Evolutionary conservation across 2,888 invertebrate species (phyloP), one percentile per base, ranked within the genome.

Genomic region (Acanthosoma haemorrhoidale): DNA sequence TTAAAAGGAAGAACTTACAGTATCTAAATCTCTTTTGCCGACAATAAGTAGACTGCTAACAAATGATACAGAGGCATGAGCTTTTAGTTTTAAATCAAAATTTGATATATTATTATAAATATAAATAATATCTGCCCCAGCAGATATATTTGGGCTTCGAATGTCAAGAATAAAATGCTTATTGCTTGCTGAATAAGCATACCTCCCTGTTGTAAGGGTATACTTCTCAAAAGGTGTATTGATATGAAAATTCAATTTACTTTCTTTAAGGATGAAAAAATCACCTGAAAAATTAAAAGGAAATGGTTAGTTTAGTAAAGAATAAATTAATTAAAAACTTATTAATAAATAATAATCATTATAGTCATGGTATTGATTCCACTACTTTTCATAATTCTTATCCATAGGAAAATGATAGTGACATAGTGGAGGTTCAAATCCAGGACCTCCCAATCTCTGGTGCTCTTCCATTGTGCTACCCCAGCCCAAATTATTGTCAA

Each of bases 141-240:
- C 79, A 4, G 87, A 87, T n/a, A 87, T 85, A 21, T 84, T 83
- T 0, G 89, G 87, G 0, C 88, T 87, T 57, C 85, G 83, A 0
- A 92, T 80, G 81, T 89, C 86, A 0, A 91, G 90, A 0, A 91
- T 89, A 0, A 90, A 80, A 78, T 91, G 90, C 59, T 85, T 82
- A 64, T 88, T 84, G 4, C 83, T 82, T 74, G 91, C 90, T 2
- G 88, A 86, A 69, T 91, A 84, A 0, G 90, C 90, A 75, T 91
- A 87, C 2, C 88, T 81, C 0, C 88, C 90, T 0, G 84, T 84
- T 18, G 89, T 82, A 13, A 83, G 84, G 0, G 85, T 82, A 76
- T 87, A 86, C 69, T 87, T 87, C 61, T 88, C 85, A 60, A 88
- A 81, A 0, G 90, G 89, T 3, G 90, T 90, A 0, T 90, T 90